phyloP scores from a whole-genome alignment of 2,888 invertebrate species.

The Ectemnius cavifrons region DNA sequence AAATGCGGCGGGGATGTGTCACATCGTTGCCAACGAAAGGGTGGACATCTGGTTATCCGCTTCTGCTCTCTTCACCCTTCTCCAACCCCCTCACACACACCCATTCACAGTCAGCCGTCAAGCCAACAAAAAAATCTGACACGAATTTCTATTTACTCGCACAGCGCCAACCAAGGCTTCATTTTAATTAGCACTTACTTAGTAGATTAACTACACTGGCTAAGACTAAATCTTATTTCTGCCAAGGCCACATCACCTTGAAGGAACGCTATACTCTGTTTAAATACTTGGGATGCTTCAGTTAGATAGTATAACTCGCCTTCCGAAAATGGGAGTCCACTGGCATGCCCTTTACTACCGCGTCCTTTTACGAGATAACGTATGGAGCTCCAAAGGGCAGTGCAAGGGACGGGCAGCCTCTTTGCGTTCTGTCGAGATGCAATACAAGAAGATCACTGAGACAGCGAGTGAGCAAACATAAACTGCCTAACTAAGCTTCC shows the following conservation, averaged over 20 bases:
- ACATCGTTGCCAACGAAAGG: slow-evolving; percentile 55
- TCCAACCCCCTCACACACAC: background rate
- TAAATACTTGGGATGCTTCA: no score
- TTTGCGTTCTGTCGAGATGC: slow-evolving; percentile 17
- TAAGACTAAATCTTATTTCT: slow-evolving; percentile 24
- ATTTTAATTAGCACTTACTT: slow-evolving; percentile 60
- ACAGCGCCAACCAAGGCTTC: slow-evolving; percentile 38
- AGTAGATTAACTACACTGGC: slow-evolving; percentile 48
- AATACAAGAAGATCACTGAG: slow-evolving; percentile 35
- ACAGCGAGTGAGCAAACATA: slow-evolving; percentile 1
- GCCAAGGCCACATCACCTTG: no score
- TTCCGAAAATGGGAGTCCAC: no score
- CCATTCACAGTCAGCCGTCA: background rate
- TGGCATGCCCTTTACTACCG: no score
- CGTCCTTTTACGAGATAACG: no score
- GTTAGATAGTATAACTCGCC: no score
- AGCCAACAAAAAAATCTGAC: slow-evolving; percentile 39
- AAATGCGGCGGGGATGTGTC: slow-evolving; percentile 62
- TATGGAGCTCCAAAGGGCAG: no score
- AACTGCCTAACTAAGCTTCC: slow-evolving; percentile 17
- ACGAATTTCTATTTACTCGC: slow-evolving; percentile 57
- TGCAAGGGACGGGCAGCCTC: no score
- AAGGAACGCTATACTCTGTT: no score
- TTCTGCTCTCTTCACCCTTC: slow-evolving; percentile 14
- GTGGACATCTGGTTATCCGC: slow-evolving; percentile 61